phyloP scores from a whole-genome alignment of 2,797 vertebrate species.

The Tokudaia muenninki region DNA sequence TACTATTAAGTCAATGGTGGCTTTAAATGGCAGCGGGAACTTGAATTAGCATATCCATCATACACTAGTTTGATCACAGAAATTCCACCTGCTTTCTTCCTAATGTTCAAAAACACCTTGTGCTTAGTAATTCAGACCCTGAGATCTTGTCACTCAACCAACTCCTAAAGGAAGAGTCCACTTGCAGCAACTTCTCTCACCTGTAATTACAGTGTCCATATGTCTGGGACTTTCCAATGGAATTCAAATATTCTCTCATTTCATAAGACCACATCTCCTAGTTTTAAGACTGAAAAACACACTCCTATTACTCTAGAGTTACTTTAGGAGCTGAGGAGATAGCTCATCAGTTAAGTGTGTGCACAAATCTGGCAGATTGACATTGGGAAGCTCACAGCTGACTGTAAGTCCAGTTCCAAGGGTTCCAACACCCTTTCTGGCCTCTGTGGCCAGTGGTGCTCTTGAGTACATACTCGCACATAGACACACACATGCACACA shows the following conservation, averaged over 20 bases:
- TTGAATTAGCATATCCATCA: background rate
- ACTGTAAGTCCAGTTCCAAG: background rate
- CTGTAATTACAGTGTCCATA: background rate
- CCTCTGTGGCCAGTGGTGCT: background rate
- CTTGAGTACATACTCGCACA: background rate
- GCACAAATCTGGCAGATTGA: background rate
- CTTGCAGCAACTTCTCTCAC: background rate
- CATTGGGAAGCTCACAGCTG: background rate
- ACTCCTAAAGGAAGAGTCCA: background rate
- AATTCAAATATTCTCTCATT: constrained; percentile 43
- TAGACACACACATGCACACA: background rate
- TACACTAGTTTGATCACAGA: background rate
- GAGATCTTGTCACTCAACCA: background rate
- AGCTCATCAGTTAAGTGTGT: background rate
- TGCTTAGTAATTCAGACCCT: background rate
- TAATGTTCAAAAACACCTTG: background rate
- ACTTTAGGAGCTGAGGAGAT: background rate
- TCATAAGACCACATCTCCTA: background rate
- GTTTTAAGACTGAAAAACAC: background rate
- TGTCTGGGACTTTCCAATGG: background rate
- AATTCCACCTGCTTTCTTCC: background rate
- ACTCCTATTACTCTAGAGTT: background rate
- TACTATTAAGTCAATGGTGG: background rate
- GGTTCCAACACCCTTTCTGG: background rate
- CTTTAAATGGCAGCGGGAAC: background rate